Evolutionary conservation across 2,888 invertebrate species (phyloP).

Genomic region (Rhingia campestris): DNA sequence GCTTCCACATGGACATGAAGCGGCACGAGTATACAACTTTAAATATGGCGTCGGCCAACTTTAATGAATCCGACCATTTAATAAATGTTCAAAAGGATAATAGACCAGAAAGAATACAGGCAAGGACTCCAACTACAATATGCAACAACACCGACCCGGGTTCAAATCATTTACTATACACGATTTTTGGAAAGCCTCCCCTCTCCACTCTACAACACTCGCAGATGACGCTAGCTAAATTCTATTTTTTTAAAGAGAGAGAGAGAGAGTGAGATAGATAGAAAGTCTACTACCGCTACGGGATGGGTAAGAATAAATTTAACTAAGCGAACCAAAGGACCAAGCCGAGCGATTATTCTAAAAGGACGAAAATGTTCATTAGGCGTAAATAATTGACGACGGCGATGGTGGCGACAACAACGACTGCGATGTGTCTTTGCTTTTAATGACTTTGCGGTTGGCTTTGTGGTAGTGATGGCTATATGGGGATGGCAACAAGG

Average conservation of each 20-base stretch:
- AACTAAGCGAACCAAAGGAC: constrained; percentile 60
- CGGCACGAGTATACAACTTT: constrained; percentile 47
- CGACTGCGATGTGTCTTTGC: constrained; percentile 71
- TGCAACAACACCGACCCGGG: constrained; percentile 39
- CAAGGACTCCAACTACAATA: constrained; percentile 16
- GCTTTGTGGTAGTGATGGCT: constrained; percentile 25
- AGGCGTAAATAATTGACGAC: constrained; percentile 71
- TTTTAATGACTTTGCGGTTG: constrained; percentile 72
- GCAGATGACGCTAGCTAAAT: constrained; percentile 37
- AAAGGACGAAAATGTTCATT: constrained; percentile 74
- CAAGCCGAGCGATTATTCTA: constrained; percentile 71
- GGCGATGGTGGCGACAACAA: constrained; percentile 64
- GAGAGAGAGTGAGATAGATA: background rate
- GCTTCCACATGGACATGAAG: background rate
- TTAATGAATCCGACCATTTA: constrained; percentile 70
- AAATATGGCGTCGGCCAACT: constrained; percentile 70
- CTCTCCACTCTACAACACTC: background rate
- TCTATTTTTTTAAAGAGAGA: constrained; percentile 52
- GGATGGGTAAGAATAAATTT: constrained; percentile 66
- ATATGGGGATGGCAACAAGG: constrained; percentile 25
- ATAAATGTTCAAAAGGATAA: constrained; percentile 66
- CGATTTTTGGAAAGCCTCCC: background rate
- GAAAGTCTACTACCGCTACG: constrained; percentile 24
- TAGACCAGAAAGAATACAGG: constrained; percentile 11
- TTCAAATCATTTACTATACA: constrained; percentile 51